Evolutionary conservation across 2,113 vertebrate genomes (phyloP).

Genomic region (Micromys minutus): DNA sequence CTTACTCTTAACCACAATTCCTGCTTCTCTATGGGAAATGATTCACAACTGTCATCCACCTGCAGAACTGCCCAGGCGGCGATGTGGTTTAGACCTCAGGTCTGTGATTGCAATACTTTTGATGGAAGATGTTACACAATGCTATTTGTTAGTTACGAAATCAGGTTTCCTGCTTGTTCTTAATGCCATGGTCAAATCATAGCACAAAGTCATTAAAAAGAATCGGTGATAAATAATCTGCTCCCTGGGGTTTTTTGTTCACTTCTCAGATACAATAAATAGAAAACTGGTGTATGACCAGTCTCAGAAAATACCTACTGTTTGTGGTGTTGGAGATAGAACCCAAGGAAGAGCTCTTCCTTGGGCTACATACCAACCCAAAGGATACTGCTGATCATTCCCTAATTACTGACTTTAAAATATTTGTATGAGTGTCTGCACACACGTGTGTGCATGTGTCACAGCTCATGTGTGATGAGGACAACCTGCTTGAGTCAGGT

Average conservation of each 20-base stretch:
- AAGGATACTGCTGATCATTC: neutral
- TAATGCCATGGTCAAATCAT: conserved; percentile 94
- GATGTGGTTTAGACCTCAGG: conserved; percentile 94
- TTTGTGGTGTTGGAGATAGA: neutral
- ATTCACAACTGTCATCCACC: conserved; percentile 89
- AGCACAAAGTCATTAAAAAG: conserved; percentile 94
- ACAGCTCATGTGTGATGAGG: neutral
- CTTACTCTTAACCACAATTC: conserved; percentile 82
- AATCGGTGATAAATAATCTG: conserved; percentile 79
- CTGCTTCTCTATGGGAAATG: conserved; percentile 82
- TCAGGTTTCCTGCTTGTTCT: conserved; percentile 95
- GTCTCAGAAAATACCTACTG: neutral
- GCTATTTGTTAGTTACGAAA: conserved; percentile 93
- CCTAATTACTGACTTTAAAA: neutral
- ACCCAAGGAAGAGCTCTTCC: no score
- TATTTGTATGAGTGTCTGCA: neutral
- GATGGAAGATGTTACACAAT: conserved; percentile 94
- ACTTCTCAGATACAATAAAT: conserved; percentile 33
- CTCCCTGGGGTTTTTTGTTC: conserved; percentile 69
- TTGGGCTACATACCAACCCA: neutral
- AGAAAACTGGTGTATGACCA: neutral
- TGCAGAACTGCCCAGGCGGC: conserved; percentile 91
- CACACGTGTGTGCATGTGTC: neutral
- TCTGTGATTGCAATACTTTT: conserved; percentile 97
- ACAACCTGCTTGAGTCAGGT: neutral